phyloP scores from a whole-genome alignment of 2,888 invertebrate species.

The Caprella mutica region DNA sequence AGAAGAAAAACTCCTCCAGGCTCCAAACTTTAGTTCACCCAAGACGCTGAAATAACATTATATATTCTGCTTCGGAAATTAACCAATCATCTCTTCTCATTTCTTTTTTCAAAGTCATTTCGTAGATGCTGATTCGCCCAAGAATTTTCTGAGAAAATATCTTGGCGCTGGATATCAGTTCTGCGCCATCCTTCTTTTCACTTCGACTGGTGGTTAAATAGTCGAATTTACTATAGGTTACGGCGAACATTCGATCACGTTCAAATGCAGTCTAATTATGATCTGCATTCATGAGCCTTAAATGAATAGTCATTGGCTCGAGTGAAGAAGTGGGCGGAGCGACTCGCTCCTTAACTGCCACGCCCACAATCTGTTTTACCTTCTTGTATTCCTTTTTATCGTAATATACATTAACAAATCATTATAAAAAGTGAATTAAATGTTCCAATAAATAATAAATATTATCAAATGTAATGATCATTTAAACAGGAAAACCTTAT shows the following conservation, averaged over 20 bases:
- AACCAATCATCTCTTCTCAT: slow-evolving; percentile 11
- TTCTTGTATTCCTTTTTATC: not conserved
- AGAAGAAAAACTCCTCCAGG: slow-evolving; percentile 11
- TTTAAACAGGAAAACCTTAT: too few species aligned
- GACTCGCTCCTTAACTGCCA: not conserved
- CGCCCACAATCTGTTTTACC: not conserved
- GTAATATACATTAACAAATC: not conserved
- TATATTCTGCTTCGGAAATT: slow-evolving; percentile 12
- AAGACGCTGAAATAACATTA: slow-evolving; percentile 12
- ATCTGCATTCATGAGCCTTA: too few species aligned
- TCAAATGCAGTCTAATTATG: too few species aligned
- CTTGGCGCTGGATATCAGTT: not conserved
- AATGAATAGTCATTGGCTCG: slow-evolving; percentile 2
- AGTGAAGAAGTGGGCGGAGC: not conserved
- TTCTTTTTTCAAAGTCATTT: slow-evolving; percentile 9
- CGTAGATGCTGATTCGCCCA: slow-evolving; percentile 11
- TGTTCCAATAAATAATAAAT: too few species aligned
- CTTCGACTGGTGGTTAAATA: too few species aligned
- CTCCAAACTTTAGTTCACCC: slow-evolving; percentile 4
- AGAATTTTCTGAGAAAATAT: slow-evolving; percentile 6
- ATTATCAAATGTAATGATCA: too few species aligned
- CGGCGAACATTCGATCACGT: too few species aligned
- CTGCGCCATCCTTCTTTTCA: too few species aligned
- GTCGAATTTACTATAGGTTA: too few species aligned
- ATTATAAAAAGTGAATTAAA: too few species aligned